These are phyloP conservation scores for Geotrypetes seraphini DNA, from an alignment of 2,797 vertebrate species.

Conservation along the genomic window DNA sequence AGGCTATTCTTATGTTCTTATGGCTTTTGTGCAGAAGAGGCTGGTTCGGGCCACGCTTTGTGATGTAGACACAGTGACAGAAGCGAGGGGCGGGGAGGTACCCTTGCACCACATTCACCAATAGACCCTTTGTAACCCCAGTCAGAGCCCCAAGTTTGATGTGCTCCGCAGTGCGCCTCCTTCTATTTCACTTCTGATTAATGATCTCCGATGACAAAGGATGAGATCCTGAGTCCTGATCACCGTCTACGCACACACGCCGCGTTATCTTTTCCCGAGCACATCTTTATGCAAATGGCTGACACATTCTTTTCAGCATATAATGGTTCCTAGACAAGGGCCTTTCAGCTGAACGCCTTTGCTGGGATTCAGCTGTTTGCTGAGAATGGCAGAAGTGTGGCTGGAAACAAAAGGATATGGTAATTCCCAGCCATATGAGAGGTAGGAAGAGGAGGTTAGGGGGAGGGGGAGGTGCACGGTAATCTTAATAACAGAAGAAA, in stretches of 20 bases:
- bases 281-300: conserved; percentile 42
- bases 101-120: too few relatives aligned
- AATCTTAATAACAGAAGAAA: conserved; percentile 26
- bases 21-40: too few relatives aligned
- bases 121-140: too few relatives aligned
- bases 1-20: too few relatives aligned
- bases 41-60: too few relatives aligned
- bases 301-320: conserved; percentile 33
- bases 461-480: conserved; percentile 12
- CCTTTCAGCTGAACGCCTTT: conserved; percentile 25
- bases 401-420: conserved; percentile 28
- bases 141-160: too few relatives aligned
- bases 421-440: conserved; percentile 4
- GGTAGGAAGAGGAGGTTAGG: conserved; percentile 8
- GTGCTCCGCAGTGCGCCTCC: too few relatives aligned
- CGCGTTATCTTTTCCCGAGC: conserved; percentile 34
- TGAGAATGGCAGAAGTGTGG: conserved; percentile 36
- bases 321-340: conserved; percentile 26
- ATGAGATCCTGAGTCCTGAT: background rate
- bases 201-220: background rate
- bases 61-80: too few relatives aligned
- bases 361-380: conserved; percentile 39
- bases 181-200: conserved; percentile 9
- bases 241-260: background rate
- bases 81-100: too few relatives aligned